Evolutionary conservation across 2,113 vertebrate species (phyloP).

Genomic region (Probosciger aterrimus): DNA sequence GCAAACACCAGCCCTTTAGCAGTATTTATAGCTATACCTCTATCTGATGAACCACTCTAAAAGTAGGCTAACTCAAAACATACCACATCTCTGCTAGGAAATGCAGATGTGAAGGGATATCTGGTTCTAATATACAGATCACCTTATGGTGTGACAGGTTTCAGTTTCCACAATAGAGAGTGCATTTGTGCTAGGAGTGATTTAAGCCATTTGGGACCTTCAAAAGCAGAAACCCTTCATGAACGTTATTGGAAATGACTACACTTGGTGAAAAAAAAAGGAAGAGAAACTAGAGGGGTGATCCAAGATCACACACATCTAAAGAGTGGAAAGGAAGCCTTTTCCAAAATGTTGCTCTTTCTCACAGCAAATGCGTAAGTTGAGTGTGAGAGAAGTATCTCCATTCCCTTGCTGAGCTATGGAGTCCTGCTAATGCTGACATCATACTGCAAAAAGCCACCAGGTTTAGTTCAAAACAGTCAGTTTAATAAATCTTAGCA

Average conservation of each 20-base stretch:
- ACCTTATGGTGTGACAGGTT: slow-evolving; percentile 67
- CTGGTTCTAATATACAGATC: slow-evolving; percentile 67
- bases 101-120: slow-evolving; percentile 57
- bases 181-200: slow-evolving; percentile 62
- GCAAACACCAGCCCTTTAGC: background rate
- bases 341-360: slow-evolving; percentile 29
- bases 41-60: slow-evolving; percentile 52
- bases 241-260: slow-evolving; percentile 70
- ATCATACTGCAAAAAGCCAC: background rate
- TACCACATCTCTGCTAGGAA: slow-evolving; percentile 9
- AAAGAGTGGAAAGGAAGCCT: slow-evolving; percentile 5
- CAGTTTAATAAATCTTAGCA: background rate
- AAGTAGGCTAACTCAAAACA: slow-evolving; percentile 61
- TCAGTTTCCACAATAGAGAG: slow-evolving; percentile 69
- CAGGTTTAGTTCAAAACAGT: background rate
- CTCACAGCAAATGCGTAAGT: background rate
- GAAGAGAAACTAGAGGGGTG: slow-evolving; percentile 27
- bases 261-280: slow-evolving; percentile 15
- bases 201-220: slow-evolving; percentile 69
- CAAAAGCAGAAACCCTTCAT: slow-evolving; percentile 57
- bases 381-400: background rate
- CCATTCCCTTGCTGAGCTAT: background rate
- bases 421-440: background rate
- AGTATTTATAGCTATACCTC: slow-evolving; percentile 47
- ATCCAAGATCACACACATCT: slow-evolving; percentile 56